Percentiles rank a stretch among this genome's conserved stretches.
Evolutionary conservation across 2,113 vertebrate species (phyloP).

Genomic region (Orientallactaga bullata): DNA sequence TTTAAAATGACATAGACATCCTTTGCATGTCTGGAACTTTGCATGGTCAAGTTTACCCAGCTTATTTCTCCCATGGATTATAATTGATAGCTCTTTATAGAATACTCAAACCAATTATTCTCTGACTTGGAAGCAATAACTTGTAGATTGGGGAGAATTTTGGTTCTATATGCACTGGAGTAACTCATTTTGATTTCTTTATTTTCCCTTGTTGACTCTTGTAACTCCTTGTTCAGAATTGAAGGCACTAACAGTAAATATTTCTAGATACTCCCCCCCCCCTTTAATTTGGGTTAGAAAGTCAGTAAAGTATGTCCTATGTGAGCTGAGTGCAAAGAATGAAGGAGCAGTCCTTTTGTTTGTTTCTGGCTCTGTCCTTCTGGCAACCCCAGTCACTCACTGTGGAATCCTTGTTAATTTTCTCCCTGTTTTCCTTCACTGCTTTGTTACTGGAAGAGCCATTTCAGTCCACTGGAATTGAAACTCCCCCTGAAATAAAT

Average conservation of each 20-base stretch:
- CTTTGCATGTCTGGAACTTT: constrained; percentile 19
- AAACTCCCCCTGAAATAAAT: no score
- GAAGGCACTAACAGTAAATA: no score
- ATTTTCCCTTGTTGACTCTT: no score
- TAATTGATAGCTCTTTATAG: neutral
- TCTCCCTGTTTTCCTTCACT: neutral
- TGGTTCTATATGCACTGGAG: neutral
- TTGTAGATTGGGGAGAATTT: neutral
- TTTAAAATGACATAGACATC: no score
- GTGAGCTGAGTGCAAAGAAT: neutral
- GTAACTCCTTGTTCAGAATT: no score
- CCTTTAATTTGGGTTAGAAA: no score
- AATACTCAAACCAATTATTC: neutral
- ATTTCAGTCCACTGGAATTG: neutral
- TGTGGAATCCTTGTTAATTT: neutral
- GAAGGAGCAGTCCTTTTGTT: neutral
- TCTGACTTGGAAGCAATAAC: neutral
- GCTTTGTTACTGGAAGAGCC: constrained; percentile 10
- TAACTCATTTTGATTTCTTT: no score
- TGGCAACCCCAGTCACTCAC: neutral
- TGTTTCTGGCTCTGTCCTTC: neutral
- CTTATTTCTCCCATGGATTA: neutral
- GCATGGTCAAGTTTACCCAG: neutral
- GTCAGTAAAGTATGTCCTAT: no score
- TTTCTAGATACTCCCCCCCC: no score